Base-by-base conservation (phyloP, 2,888 invertebrate species). In the Chalcis sispes region DNA sequence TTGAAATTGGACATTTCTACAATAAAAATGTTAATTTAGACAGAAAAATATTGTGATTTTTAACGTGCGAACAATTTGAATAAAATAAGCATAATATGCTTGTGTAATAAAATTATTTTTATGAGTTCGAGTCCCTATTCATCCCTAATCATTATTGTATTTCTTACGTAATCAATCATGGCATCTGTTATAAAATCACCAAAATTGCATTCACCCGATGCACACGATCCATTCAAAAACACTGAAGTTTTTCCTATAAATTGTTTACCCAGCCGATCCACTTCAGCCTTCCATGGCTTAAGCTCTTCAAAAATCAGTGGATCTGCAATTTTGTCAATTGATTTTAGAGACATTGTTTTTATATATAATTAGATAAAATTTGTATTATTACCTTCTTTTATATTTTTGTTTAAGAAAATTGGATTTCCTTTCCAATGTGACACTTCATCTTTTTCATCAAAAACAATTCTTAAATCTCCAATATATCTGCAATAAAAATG, bases 111-210 rank as follows among this genome's bases (percentile, higher is more conserved):
- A 8, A 15, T 36, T 36, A 36, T 10, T 36, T 10, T 36, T 36
- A 36, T 36, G n/a, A n/a, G n/a, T n/a, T n/a, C n/a, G n/a, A n/a
- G n/a, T n/a, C n/a, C n/a, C n/a, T n/a, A n/a, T n/a, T n/a, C n/a
- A n/a, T n/a, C n/a, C n/a, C n/a, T n/a, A n/a, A n/a, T n/a, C n/a
- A n/a, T n/a, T n/a, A n/a, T n/a, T n/a, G n/a, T n/a, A n/a, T n/a
- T n/a, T 13, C 42, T 89, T 86, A 94, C 94, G 72, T 90, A 84
- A 83, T 93, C 89, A 77, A 95, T 89, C 89, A 93, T 92, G 0
- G 95, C 92, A 79, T 95, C 95, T 40, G 94, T 91, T 65, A 94
- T 90, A 29, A 94, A 91, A 85, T 92, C 93, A 29, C 95, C 96
- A 61, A 95, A 87, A 82, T 93, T 94, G 82, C 95, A 96, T 86